Conservation (phyloP, 2,888 invertebrate species). For the Rhimphoctona megacephalus region DNA sequence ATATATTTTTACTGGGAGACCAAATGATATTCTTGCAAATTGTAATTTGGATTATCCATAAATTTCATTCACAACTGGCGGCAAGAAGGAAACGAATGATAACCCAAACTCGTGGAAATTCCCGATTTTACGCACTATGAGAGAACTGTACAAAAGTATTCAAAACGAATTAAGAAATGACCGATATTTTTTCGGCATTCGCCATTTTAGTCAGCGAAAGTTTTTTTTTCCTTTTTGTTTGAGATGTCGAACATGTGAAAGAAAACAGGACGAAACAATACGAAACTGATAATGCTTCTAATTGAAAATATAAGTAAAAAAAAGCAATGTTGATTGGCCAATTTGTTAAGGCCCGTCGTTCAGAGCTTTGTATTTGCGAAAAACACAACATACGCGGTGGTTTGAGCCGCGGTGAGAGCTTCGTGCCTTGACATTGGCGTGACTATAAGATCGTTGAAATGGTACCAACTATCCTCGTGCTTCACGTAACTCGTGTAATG, state of each 20-base stretch:
- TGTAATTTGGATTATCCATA: background rate
- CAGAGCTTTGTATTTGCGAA: slow-evolving; percentile 73
- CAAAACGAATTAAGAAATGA: background rate
- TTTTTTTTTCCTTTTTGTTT: background rate
- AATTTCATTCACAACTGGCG: background rate
- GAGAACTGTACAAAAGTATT: slow-evolving; percentile 29
- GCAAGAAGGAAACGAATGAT: background rate
- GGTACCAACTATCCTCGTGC: slow-evolving; percentile 78
- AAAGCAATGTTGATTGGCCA: background rate
- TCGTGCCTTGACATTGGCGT: slow-evolving; percentile 76
- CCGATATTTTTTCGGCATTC: background rate
- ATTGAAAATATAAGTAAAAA: slow-evolving; percentile 3
- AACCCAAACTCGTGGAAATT: slow-evolving; percentile 13
- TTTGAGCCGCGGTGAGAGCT: slow-evolving; percentile 76
- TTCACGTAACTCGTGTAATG: slow-evolving; percentile 80
- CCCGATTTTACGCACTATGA: slow-evolving; percentile 10
- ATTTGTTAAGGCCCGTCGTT: background rate
- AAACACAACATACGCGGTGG: slow-evolving; percentile 79
- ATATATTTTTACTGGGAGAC: background rate
- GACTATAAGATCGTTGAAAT: slow-evolving; percentile 79
- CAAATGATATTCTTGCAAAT: background rate
- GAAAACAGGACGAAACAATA: slow-evolving; percentile 9
- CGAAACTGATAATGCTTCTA: background rate
- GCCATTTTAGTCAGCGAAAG: background rate
- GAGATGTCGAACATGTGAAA: background rate